Conservation (phyloP, 1,140 invertebrate species). For the Aphaenogaster rudis region DNA sequence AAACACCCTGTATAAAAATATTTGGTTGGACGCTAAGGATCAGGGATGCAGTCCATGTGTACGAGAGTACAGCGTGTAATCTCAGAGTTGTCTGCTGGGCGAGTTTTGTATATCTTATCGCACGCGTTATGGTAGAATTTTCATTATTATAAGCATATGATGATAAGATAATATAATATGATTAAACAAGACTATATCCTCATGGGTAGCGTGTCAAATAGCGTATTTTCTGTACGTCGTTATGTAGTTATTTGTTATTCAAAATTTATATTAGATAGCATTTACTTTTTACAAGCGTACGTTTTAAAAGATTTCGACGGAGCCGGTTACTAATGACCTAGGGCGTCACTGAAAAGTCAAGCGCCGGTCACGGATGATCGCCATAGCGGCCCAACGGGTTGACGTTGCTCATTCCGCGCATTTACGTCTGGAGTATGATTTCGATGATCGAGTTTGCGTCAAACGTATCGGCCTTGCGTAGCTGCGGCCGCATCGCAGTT, state of each 20-base stretch:
- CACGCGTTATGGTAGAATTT: neutral
- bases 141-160: neutral
- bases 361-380: conserved; percentile 9
- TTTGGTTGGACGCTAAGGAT: neutral
- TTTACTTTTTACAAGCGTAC: neutral
- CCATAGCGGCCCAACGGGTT: neutral
- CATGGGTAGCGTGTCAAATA: neutral
- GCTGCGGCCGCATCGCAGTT: neutral
- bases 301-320: neutral
- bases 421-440: neutral
- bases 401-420: neutral
- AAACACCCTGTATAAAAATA: no score
- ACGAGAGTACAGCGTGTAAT: neutral
- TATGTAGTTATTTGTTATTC: neutral
- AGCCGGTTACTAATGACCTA: neutral
- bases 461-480: neutral
- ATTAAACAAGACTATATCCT: neutral
- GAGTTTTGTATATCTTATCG: neutral
- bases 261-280: neutral
- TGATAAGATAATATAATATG: neutral
- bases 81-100: neutral
- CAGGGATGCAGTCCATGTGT: neutral
- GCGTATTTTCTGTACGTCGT: neutral
- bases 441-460: conserved; percentile 20
- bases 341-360: neutral